phyloP scores from a whole-genome alignment of 2,113 vertebrate genomes.

The Lepus americanus region DNA sequence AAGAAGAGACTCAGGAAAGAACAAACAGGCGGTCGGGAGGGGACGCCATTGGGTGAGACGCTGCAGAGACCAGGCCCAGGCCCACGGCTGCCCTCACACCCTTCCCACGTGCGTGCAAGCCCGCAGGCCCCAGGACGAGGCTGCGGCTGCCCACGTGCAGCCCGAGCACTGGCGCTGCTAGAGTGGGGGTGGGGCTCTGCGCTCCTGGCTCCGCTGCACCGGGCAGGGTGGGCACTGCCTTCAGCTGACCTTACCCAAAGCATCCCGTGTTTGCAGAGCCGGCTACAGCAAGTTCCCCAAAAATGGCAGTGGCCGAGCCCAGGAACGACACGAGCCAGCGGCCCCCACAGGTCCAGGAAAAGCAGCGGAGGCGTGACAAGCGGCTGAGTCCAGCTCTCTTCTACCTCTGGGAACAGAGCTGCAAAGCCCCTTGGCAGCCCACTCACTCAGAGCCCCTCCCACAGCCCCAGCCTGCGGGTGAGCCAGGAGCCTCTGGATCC shows the following conservation, averaged over 20 bases:
- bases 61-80: neutral
- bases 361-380: neutral
- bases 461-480: neutral
- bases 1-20: neutral
- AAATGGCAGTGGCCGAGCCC: neutral
- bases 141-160: neutral
- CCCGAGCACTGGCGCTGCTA: neutral
- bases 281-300: neutral
- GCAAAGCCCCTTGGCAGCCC: neutral
- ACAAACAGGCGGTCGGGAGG: rapidly evolving
- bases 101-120: rapidly evolving
- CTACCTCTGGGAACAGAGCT: neutral
- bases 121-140: neutral
- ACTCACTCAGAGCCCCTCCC: neutral
- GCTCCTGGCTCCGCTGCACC: neutral
- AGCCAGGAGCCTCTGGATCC: neutral
- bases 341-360: neutral
- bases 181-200: neutral
- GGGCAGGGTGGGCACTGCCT: neutral
- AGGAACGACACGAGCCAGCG: neutral
- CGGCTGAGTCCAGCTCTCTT: neutral
- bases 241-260: neutral
- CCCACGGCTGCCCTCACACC: rapidly evolving
- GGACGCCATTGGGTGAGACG: neutral
- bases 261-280: neutral